phyloP scores from a whole-genome alignment of 1,140 invertebrate species.

The Xylocopa sonorina region DNA sequence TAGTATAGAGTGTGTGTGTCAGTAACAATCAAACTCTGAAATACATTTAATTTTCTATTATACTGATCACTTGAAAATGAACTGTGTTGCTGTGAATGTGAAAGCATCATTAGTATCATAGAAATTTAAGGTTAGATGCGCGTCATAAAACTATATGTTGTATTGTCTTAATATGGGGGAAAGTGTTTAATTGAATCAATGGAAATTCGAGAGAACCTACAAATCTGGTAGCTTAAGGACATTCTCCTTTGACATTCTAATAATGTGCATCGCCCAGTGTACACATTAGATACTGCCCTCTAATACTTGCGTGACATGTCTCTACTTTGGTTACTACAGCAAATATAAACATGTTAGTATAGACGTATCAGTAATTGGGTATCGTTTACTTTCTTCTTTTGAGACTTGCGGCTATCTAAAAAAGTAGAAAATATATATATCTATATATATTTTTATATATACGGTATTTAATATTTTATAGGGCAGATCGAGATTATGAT shows the following conservation, averaged over 20 bases:
- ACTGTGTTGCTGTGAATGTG: conserved; percentile 9
- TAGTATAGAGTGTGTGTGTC: conserved; percentile 1
- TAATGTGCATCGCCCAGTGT: neutral
- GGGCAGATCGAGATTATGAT: conserved; percentile 83
- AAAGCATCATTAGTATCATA: conserved; percentile 29
- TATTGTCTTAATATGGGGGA: neutral
- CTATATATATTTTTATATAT: no score
- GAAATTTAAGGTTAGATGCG: conserved; percentile 56
- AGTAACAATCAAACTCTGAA: conserved; percentile 1
- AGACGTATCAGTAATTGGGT: neutral
- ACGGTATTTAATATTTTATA: conserved; percentile 54
- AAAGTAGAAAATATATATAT: no score
- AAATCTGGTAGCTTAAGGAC: conserved; percentile 23
- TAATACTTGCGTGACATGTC: conserved; percentile 66
- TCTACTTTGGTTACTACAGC: conserved; percentile 60
- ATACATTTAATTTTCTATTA: neutral
- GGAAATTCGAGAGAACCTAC: neutral
- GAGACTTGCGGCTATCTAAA: neutral
- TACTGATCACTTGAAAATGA: conserved; percentile 4
- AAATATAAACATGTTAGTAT: conserved; percentile 72
- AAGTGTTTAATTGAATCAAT: conserved; percentile 15
- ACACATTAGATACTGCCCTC: conserved; percentile 5
- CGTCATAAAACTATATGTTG: conserved; percentile 24
- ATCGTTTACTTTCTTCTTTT: no score
- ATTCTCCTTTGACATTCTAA: conserved; percentile 5